Evolutionary conservation across 2,113 vertebrate species (phyloP), one percentile per base, ranked within the genome.

Genomic region (Esox niger): DNA sequence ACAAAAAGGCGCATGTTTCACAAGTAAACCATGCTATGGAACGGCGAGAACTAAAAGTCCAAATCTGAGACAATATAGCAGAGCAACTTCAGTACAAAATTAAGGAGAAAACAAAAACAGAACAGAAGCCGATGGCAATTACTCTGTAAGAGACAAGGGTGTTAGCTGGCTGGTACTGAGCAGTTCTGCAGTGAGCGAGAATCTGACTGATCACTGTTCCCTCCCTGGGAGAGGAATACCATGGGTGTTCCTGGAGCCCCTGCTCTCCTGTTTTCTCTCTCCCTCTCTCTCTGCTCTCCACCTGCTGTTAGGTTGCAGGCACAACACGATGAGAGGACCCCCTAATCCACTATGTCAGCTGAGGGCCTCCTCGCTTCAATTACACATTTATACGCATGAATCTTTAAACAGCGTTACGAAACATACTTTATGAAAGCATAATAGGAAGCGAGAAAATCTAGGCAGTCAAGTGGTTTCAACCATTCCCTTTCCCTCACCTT

Each of bases 371-470:
- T 71, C 70, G 81, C 69, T 69, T 72, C 47, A 69, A 64, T 71
- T 58, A 78, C 64, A 78, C 80, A 80, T 74, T 73, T 77, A 74
- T 59, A 75, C 68, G 70, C 73, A 69, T 81, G 80, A 65, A 70
- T 86, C 70, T 77, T 86, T 80, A 75, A 84, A 79, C 63, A 74
- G 55, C 68, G 78, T 72, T 74, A 75, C 56, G 31, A 72, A 81
- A 62, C 62, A 69, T 70, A 61, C 75, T 74, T 68, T 62, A 83
- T 79, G 30, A 75, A 63, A 68, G 58, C 72, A 69, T 61, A 68
- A 32, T 29, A 70, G 74, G 27, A 49, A 33, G 9, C 73, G 67
- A 68, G 13, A 57, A 81, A 82, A 72, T 76, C 79, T 76, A 75
- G 63, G 62, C 66, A 32, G 58, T 54, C 70, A 49, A 77, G 54